Conservation (phyloP, 2,113 vertebrate species). For the Coturnix japonica region DNA sequence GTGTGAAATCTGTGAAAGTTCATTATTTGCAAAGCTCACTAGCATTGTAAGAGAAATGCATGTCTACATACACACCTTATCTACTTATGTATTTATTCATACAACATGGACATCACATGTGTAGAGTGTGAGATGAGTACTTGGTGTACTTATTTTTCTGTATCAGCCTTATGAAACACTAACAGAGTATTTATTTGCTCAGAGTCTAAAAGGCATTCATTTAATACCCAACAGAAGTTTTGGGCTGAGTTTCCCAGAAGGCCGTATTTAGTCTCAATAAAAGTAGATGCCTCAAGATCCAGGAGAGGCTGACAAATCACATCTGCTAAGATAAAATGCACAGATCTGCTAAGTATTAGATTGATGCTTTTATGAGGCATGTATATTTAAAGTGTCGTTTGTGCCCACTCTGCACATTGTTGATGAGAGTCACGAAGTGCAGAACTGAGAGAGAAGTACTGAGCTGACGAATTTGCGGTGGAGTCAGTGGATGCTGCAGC, state of each 20-base stretch:
- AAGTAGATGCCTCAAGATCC: not conserved
- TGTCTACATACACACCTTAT: not conserved
- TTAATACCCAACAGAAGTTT: conserved; percentile 25
- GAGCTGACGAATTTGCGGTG: not conserved
- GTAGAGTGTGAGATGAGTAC: not conserved
- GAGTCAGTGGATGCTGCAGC: not conserved
- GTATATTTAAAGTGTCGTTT: conserved; percentile 42
- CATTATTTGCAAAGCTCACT: conserved; percentile 32
- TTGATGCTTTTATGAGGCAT: conserved; percentile 49
- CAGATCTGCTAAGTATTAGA: conserved; percentile 37
- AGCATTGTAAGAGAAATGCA: not conserved
- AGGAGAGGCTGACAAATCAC: conserved; percentile 2
- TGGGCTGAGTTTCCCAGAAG: conserved; percentile 11
- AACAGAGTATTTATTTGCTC: conserved; percentile 37
- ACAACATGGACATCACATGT: not conserved
- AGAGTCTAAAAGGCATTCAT: conserved; percentile 30
- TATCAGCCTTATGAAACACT: conserved; percentile 5
- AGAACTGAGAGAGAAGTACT: not conserved
- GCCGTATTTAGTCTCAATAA: conserved; percentile 20
- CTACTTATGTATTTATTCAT: not conserved
- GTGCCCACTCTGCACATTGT: not conserved
- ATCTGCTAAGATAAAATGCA: conserved; percentile 50
- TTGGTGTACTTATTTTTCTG: not conserved
- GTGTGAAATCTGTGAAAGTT: conserved; percentile 23
- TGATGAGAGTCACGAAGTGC: fast-evolving